Evolutionary conservation across 1,140 invertebrate species (phyloP).

Genomic region (Drosophila albomicans): DNA sequence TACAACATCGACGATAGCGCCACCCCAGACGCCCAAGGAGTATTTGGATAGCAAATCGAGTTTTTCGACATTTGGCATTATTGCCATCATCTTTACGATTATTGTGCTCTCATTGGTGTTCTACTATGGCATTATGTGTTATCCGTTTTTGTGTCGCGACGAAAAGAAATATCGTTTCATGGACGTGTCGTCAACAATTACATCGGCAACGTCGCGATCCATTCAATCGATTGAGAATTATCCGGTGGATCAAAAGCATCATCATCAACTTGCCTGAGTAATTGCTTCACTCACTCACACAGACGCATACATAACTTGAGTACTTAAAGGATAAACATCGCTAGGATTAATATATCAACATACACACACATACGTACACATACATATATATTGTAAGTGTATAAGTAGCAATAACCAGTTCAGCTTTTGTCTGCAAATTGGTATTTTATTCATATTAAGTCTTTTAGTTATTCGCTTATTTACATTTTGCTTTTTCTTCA

Average conservation of each 20-base stretch:
- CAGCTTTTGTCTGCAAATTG: conserved; percentile 14
- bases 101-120: conserved; percentile 86
- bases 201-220: conserved; percentile 81
- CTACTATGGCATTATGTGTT: conserved; percentile 88
- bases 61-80: conserved; percentile 87
- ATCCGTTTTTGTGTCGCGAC: conserved; percentile 87
- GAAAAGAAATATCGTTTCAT: conserved; percentile 88
- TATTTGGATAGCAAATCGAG: conserved; percentile 82
- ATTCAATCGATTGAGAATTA: conserved; percentile 84
- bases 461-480: not conserved
- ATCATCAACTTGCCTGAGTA: conserved; percentile 68
- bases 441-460: conserved; percentile 9
- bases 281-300: not conserved
- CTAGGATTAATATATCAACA: not conserved
- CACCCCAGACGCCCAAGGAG: conserved; percentile 80
- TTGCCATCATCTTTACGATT: conserved; percentile 86
- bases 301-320: conserved; percentile 17
- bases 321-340: conserved; percentile 1
- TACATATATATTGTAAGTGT: not conserved
- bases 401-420: conserved; percentile 9
- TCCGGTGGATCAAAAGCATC: conserved; percentile 77
- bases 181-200: conserved; percentile 86
- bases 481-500: not conserved
- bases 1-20: conserved; percentile 51
- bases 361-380: conserved; percentile 3